phyloP scores from a whole-genome alignment of 2,888 invertebrate species.

The Hermaeophaga mercurialis region DNA sequence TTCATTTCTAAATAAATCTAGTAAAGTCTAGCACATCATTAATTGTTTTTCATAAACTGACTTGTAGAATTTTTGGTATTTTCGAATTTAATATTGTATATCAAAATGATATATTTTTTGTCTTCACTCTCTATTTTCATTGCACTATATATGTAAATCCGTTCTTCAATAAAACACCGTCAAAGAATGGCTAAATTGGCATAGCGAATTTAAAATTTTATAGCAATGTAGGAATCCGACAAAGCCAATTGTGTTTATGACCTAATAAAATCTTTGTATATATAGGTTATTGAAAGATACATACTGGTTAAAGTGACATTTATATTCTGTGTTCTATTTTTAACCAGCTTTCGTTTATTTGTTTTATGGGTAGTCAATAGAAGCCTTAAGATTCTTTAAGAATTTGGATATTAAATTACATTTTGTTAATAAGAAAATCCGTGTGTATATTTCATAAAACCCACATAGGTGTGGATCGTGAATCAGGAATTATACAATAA shows the following conservation, averaged over 20 bases:
- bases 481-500: too few species aligned
- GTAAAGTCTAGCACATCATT: too few species aligned
- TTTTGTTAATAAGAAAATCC: background rate
- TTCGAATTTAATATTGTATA: too few species aligned
- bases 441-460: background rate
- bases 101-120: too few species aligned
- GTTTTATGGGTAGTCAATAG: background rate
- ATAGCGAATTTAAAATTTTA: background rate
- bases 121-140: too few species aligned
- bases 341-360: background rate
- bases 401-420: constrained; percentile 1
- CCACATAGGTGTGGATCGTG: too few species aligned
- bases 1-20: too few species aligned
- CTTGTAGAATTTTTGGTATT: too few species aligned
- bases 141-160: background rate
- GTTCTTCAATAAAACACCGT: background rate
- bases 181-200: background rate
- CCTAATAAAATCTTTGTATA: constrained; percentile 37
- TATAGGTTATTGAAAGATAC: constrained; percentile 35
- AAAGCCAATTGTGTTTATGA: constrained; percentile 39
- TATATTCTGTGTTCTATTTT: constrained; percentile 25
- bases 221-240: constrained; percentile 4
- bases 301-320: constrained; percentile 40
- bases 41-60: too few species aligned
- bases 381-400: constrained; percentile 3